Evolutionary conservation across 2,113 vertebrate genomes (phyloP).

Genomic region (Vicugna pacos): DNA sequence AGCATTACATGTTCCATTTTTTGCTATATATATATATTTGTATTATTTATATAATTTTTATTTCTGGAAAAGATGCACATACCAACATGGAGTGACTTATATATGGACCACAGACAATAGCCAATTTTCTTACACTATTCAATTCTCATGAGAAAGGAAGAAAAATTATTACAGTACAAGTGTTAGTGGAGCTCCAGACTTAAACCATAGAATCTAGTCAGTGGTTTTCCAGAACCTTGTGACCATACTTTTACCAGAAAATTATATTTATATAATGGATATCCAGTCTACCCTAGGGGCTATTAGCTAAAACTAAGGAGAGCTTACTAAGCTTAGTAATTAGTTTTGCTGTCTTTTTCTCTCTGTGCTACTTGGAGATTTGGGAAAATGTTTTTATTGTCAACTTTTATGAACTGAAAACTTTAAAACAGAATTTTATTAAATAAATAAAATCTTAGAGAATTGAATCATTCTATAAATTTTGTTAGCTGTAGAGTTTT

Average conservation of each 20-base stretch:
- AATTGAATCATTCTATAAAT: neutral
- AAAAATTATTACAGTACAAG: neutral
- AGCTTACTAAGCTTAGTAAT: neutral
- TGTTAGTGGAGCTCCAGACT: neutral
- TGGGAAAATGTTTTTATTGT: neutral
- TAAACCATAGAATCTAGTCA: neutral
- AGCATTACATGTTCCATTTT: neutral
- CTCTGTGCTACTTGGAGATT: neutral
- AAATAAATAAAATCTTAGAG: neutral
- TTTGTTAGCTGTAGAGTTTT: neutral
- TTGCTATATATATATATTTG: neutral
- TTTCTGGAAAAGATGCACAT: neutral
- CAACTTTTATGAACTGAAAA: neutral
- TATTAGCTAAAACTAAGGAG: neutral
- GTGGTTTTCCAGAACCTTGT: neutral
- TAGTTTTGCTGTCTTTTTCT: neutral
- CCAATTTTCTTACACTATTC: neutral
- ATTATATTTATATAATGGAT: neutral
- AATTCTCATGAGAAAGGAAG: neutral
- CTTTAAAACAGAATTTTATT: neutral
- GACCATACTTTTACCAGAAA: neutral
- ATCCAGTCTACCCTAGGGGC: neutral
- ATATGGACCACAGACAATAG: neutral
- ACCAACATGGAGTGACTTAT: neutral
- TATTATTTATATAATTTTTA: neutral